These are phyloP conservation scores for Tor tambroides DNA, from an alignment of 2,113 vertebrate genomes.

Conservation along the genomic window DNA sequence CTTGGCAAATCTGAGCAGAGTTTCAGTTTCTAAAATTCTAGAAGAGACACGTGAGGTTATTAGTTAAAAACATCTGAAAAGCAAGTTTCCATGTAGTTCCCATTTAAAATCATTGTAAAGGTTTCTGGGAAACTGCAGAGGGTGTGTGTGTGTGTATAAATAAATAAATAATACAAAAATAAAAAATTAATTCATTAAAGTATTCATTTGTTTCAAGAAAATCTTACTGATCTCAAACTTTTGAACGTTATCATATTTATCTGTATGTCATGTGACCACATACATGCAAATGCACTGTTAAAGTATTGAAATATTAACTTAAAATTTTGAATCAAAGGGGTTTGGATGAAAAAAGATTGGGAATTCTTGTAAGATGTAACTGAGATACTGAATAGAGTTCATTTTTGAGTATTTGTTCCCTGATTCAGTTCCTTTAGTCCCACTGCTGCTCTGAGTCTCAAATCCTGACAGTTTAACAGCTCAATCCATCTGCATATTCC, in stretches of 20 bases:
- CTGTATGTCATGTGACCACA: background rate
- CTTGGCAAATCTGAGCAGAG: background rate
- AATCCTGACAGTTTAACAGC: constrained; percentile 27
- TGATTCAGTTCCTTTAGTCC: background rate
- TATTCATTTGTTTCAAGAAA: too few relatives aligned
- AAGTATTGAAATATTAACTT: background rate
- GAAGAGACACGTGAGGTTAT: too few relatives aligned
- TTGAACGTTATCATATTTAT: background rate
- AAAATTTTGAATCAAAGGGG: background rate
- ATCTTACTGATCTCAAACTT: background rate
- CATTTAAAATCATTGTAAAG: background rate
- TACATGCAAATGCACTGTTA: background rate
- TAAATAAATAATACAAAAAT: background rate
- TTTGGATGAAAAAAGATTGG: background rate
- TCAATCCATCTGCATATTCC: constrained; percentile 19
- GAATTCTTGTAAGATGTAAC: background rate
- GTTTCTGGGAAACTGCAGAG: background rate
- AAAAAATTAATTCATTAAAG: too few relatives aligned
- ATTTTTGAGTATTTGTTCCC: background rate
- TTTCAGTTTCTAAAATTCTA: background rate
- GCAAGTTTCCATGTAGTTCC: background rate
- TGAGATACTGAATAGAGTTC: background rate
- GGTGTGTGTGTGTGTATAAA: background rate
- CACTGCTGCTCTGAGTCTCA: background rate
- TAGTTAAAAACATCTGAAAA: background rate